phyloP scores from a whole-genome alignment of 2,797 vertebrate species.

The Podarcis lilfordi region DNA sequence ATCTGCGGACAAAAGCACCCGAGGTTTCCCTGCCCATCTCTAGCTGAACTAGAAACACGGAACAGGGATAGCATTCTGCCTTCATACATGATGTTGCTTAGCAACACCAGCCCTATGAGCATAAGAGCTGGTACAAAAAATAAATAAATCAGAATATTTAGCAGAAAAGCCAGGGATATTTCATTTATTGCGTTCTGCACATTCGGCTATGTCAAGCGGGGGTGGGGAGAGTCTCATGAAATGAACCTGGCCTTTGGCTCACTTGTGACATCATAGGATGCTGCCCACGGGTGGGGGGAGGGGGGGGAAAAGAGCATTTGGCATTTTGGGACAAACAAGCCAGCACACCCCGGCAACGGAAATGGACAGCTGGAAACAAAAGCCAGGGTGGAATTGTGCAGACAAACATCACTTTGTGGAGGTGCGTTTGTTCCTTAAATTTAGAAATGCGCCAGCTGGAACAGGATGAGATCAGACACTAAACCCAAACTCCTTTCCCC shows the following conservation, averaged over 20 bases:
- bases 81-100: slow-evolving; percentile 19
- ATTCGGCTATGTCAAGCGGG: neutral
- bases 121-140: slow-evolving; percentile 35
- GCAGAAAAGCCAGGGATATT: neutral
- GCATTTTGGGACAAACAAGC: neutral
- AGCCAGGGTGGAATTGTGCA: neutral
- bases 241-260: no score
- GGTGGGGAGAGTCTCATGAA: neutral
- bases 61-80: slow-evolving; percentile 2
- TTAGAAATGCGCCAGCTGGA: neutral
- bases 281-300: neutral
- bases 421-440: neutral
- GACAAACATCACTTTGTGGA: neutral
- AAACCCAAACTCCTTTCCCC: no score
- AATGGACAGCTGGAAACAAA: neutral
- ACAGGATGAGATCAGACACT: neutral
- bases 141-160: slow-evolving; percentile 8
- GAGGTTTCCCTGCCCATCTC: slow-evolving; percentile 16
- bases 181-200: slow-evolving; percentile 18
- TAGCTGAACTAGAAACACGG: slow-evolving; percentile 16
- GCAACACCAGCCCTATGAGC: slow-evolving; percentile 35
- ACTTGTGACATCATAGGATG: no score
- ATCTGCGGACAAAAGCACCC: neutral
- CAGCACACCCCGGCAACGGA: neutral
- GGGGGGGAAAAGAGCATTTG: neutral